Conservation (phyloP, 1,140 invertebrate species). For the Ostrea denselamellosa region DNA sequence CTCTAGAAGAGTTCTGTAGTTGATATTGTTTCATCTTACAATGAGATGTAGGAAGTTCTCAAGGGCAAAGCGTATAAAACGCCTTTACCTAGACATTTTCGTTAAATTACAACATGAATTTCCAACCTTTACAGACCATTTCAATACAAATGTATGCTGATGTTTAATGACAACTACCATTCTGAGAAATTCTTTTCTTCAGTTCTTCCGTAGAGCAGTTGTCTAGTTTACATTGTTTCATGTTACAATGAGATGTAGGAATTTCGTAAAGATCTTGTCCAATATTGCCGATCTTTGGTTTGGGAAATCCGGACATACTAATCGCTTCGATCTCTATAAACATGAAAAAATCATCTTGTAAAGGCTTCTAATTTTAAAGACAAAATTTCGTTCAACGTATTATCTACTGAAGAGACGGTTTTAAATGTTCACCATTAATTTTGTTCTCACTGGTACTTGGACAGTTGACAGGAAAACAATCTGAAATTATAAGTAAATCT, state of each 20-base stretch:
- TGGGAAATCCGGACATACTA: neutral
- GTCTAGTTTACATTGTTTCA: neutral
- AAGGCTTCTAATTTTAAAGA: no score
- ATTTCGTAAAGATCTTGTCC: neutral
- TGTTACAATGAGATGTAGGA: neutral
- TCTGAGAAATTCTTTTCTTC: neutral
- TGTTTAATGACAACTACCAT: neutral
- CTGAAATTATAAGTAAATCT: neutral
- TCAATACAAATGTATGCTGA: neutral
- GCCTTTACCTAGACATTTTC: no score
- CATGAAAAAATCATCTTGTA: neutral
- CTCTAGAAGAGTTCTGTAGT: no score
- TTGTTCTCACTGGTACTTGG: neutral
- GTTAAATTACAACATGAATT: no score
- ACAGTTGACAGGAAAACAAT: neutral
- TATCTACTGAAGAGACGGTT: no score
- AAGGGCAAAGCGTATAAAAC: no score
- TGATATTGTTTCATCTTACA: no score
- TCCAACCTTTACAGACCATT: no score
- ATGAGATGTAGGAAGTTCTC: no score
- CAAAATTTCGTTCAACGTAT: no score
- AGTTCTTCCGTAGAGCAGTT: neutral
- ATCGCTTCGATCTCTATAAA: neutral
- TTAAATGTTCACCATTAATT: no score
- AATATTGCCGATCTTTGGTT: neutral